Evolutionary conservation across 2,113 vertebrate species (phyloP).

Genomic region (Girardinichthys multiradiatus): DNA sequence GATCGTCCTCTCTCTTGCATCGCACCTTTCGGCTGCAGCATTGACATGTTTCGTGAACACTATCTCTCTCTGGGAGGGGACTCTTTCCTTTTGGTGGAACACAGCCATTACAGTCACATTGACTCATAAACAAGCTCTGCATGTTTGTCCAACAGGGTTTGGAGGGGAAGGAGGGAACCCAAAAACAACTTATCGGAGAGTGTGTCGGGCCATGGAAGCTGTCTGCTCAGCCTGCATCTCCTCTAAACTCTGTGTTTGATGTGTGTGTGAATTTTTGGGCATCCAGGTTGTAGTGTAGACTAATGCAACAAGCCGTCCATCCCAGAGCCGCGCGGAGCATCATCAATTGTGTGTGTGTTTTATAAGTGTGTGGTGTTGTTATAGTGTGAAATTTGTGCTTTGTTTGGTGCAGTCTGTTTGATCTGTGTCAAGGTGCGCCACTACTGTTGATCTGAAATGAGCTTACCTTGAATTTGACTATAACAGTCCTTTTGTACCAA

Average conservation of each 20-base stretch:
- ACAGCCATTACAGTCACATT: slow-evolving; percentile 65
- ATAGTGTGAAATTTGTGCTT: slow-evolving; percentile 23
- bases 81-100: slow-evolving; percentile 61
- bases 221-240: slow-evolving; percentile 71
- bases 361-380: slow-evolving; percentile 48
- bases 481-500: slow-evolving; percentile 37
- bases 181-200: slow-evolving; percentile 49
- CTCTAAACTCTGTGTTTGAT: slow-evolving; percentile 78
- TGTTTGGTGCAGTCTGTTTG: slow-evolving; percentile 63
- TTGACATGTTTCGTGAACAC: slow-evolving; percentile 68
- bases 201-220: slow-evolving; percentile 48
- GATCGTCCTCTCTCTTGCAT: slow-evolving; percentile 66
- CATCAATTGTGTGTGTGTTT: slow-evolving; percentile 50
- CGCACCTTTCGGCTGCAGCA: slow-evolving; percentile 64
- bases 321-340: slow-evolving; percentile 61
- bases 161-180: slow-evolving; percentile 70
- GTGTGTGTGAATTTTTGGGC: slow-evolving; percentile 61
- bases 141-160: slow-evolving; percentile 77
- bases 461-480: slow-evolving; percentile 51
- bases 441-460: slow-evolving; percentile 63
- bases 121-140: slow-evolving; percentile 74
- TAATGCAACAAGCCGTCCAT: slow-evolving; percentile 71
- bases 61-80: slow-evolving; percentile 54
- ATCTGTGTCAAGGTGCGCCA: slow-evolving; percentile 73
- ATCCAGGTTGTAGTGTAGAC: slow-evolving; percentile 66